Base-by-base conservation (phyloP, 2,888 invertebrate species). In the Ochropacha duplaris region DNA sequence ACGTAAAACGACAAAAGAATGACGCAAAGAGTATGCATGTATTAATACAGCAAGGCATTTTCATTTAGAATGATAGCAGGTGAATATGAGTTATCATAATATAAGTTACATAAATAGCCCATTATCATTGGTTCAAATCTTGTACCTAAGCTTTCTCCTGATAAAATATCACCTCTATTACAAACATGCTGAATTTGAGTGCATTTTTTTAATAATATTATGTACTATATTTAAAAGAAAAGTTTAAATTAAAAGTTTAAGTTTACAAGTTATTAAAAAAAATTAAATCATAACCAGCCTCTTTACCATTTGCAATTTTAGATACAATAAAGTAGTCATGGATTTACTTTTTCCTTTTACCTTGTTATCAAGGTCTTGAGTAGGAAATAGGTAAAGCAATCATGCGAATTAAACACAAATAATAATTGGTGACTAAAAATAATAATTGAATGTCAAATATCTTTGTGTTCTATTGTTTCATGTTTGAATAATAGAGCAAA, bases 301-400 rank as follows among this genome's bases (percentile, higher is more conserved):
- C n/a, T n/a, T n/a, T n/a, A n/a, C n/a, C n/a, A n/a, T n/a, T n/a
- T n/a, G n/a, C n/a, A 44, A 19, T 19, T 44, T 19, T 8, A 44
- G 19, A 19, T 14, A 19, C 19, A 44, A 44, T 19, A 9, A 1
- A 39, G 14, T 9, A 9, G 2, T 44, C 19, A 44, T 44, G 19
- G 19, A n/a, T 16, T n/a, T 14, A 9, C 14, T 44, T 44, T 44
- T 44, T 44, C 44, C 44, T 44, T 52, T 55, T 56, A 28, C 22
- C 22, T 39, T 49, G 36, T 57, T 28, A 62, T 14, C 60, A 62
- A 57, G 44, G 44, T 44, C 44, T 36, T 5, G n/a, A 2, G 2
- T 54, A 62, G 64, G 64, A 70, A 73, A 60, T 44, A 44, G 52
- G 49, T 5, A 11, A 60, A 54, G 55, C 59, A 72, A 52, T 64